These are phyloP conservation scores for Ursus arctos DNA, from an alignment of 2,113 vertebrate genomes.

Conservation along the genomic window DNA sequence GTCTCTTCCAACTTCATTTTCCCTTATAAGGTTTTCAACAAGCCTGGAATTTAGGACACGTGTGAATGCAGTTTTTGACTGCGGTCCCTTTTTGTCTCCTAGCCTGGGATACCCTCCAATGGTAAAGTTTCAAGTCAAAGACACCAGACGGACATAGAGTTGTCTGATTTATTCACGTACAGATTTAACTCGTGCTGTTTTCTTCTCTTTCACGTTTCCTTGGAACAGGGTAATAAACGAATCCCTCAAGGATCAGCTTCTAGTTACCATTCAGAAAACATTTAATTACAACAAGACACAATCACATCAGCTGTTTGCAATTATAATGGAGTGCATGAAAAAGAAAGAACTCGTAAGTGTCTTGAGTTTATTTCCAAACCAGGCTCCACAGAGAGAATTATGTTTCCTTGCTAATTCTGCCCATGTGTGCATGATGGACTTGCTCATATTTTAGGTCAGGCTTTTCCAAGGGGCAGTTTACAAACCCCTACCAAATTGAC, in stretches of 20 bases:
- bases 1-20: background rate
- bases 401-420: constrained; percentile 45
- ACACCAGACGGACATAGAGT: background rate
- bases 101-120: background rate
- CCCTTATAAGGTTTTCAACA: background rate
- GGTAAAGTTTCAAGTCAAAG: background rate
- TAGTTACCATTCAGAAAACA: constrained; percentile 99
- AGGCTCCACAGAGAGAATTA: background rate
- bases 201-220: constrained; percentile 58
- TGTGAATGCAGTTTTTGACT: background rate
- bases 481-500: background rate
- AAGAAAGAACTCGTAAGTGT: constrained; percentile 97
- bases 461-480: background rate
- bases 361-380: background rate
- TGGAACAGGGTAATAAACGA: constrained; percentile 93
- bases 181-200: background rate
- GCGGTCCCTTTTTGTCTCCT: background rate
- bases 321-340: constrained; percentile 99
- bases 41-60: background rate
- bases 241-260: constrained; percentile 95
- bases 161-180: background rate
- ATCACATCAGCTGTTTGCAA: constrained; percentile 94
- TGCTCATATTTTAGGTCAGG: background rate
- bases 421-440: background rate
- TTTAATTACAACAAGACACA: constrained; percentile 97